Evolutionary conservation across 2,797 vertebrate species (phyloP), one percentile per base, ranked within the genome.

Genomic region (Premnoplex brunnescens): DNA sequence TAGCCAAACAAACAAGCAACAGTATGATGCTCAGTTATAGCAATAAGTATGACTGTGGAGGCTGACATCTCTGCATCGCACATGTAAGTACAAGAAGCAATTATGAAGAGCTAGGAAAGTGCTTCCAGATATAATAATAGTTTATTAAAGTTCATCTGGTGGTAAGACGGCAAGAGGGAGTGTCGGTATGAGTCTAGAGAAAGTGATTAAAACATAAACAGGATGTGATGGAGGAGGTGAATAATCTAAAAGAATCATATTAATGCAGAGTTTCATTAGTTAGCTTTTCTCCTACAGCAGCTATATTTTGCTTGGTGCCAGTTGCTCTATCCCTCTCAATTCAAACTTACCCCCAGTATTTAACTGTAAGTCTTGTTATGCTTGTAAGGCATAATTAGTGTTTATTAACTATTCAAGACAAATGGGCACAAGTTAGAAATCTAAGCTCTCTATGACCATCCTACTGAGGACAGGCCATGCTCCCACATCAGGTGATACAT

Each of bases 131-230:
- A 94, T 22, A 91, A 91, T 84, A 93, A 71, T 48, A 59, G 52
- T 71, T 94, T 95, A 82, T 83, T 94, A 64, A 89, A 93, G 68
- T 77, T 41, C 55, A 64, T 80, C 81, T 96, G 87, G 63, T 85
- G 68, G 32, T 48, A 83, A 92, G 34, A 68, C 75, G 91, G 56
- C 49, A 77, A 88, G 44, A 67, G 44, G 64, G 87, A 88, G 64
- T 80, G 81, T 92, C 75, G 64, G 32, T 28, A 71, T 64, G 56
- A 55, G 41, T 32, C 28, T 89, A 77, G 78, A 89, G 71, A 94
- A 96, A 91, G 68, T 74, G 52, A 83, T 74, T 93, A 89, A 92
- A 93, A 60, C 9, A 21, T 71, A 91, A 94, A 89, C 78, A 96
- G 68, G 64, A 91, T 83, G 67, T 77, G 78, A 93, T 89, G 85